These are phyloP conservation scores for Drosophila auraria DNA, from an alignment of 1,140 invertebrate genomes.

Conservation along the genomic window DNA sequence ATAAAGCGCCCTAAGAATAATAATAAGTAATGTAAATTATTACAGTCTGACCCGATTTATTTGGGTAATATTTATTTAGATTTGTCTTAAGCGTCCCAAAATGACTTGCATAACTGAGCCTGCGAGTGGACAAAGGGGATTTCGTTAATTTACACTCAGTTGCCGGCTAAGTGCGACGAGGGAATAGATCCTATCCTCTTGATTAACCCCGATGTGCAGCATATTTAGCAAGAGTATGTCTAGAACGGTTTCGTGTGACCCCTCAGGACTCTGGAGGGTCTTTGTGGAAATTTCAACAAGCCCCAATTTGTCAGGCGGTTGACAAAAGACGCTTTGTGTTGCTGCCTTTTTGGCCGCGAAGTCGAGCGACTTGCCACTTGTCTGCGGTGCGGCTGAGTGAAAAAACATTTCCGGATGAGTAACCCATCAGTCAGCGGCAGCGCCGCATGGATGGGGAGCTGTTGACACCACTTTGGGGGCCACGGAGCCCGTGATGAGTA, in stretches of 20 bases:
- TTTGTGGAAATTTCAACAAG: constrained; percentile 58
- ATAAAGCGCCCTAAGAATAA: no score
- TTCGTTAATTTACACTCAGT: neutral
- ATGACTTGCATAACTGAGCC: neutral
- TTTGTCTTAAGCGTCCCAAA: neutral
- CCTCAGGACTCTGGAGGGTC: constrained; percentile 6
- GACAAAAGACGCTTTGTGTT: constrained; percentile 78
- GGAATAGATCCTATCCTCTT: constrained; percentile 5
- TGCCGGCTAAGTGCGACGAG: neutral
- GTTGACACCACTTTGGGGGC: constrained; percentile 81
- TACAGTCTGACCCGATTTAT: no score
- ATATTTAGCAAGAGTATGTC: constrained; percentile 26
- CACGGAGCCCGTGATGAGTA: constrained; percentile 59
- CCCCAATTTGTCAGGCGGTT: constrained; percentile 75
- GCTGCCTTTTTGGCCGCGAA: constrained; percentile 43
- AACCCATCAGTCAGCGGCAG: constrained; percentile 75
- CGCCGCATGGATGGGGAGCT: constrained; percentile 45
- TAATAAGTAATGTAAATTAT: no score
- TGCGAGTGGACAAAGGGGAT: neutral
- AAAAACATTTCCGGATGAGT: constrained; percentile 82
- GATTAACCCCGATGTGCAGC: constrained; percentile 24
- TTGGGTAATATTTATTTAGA: neutral
- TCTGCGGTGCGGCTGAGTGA: constrained; percentile 43
- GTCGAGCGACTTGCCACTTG: constrained; percentile 39
- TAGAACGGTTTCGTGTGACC: neutral